A percentile compares a stretch with the other conserved stretches of the same genome.
Evolutionary conservation across 2,888 invertebrate species (phyloP).

Genomic region (Sturmia bella): DNA sequence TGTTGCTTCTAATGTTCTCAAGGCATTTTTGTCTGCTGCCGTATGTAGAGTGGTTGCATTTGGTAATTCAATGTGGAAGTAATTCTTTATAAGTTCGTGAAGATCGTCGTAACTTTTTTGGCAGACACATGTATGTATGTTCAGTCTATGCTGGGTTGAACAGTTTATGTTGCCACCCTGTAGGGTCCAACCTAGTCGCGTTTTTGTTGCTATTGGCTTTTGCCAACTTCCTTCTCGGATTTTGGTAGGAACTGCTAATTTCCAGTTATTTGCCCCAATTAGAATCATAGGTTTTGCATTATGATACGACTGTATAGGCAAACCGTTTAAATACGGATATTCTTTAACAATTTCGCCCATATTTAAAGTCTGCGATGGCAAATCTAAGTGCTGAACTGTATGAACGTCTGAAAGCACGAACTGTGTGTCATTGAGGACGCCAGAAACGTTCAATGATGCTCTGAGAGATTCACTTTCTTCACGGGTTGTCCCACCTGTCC

Average conservation of each 20-base stretch:
- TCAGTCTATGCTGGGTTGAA: background rate
- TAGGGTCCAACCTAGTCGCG: slow-evolving; percentile 1
- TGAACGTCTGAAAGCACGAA: background rate
- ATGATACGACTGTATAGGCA: too few species aligned
- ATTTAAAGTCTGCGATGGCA: too few species aligned
- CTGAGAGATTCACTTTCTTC: too few species aligned
- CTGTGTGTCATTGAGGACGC: slow-evolving; percentile 8
- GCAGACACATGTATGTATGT: slow-evolving; percentile 2
- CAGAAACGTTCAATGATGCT: background rate
- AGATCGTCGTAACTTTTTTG: background rate
- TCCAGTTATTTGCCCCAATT: slow-evolving; percentile 7
- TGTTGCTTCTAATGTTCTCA: slow-evolving; percentile 57
- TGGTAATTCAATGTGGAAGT: slow-evolving; percentile 31
- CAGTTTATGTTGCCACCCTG: background rate
- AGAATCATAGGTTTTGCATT: too few species aligned
- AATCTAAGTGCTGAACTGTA: too few species aligned
- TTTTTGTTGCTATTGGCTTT: slow-evolving; percentile 27
- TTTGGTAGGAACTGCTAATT: slow-evolving; percentile 1
- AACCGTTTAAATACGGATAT: too few species aligned
- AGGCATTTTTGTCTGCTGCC: background rate
- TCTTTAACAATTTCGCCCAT: too few species aligned
- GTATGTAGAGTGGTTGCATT: slow-evolving; percentile 8
- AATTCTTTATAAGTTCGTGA: background rate
- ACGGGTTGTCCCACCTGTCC: background rate
- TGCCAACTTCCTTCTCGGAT: slow-evolving; percentile 19